Evolutionary conservation across 2,888 invertebrate genomes (phyloP).

Genomic region (Pachliopta kotzebuea): DNA sequence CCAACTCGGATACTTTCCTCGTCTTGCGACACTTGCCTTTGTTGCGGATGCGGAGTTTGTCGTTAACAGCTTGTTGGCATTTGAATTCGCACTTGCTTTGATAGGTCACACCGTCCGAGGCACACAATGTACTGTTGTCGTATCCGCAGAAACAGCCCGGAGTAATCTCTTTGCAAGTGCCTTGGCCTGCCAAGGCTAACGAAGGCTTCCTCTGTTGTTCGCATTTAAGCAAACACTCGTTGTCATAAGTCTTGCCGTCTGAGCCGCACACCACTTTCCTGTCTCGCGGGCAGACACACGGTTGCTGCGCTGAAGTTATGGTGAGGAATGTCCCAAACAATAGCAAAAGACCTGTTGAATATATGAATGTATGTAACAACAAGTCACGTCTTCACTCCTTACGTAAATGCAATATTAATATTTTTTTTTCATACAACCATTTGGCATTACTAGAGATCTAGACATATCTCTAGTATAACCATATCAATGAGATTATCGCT

Average conservation of each 20-base stretch:
- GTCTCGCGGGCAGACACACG: conserved; percentile 49
- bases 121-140: too few species aligned
- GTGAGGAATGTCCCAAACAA: conserved; percentile 39
- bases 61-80: too few species aligned
- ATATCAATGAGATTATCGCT: too few species aligned
- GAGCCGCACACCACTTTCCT: conserved; percentile 84
- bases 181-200: conserved; percentile 29
- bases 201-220: conserved; percentile 35
- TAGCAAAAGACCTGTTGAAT: conserved; percentile 40
- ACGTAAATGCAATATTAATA: too few species aligned
- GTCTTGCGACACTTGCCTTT: conserved; percentile 31
- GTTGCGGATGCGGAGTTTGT: conserved; percentile 28
- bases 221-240: conserved; percentile 82
- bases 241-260: conserved; percentile 85
- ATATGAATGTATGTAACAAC: not conserved
- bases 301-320: conserved; percentile 38
- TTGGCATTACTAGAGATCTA: too few species aligned
- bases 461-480: too few species aligned
- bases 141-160: conserved; percentile 3
- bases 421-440: too few species aligned
- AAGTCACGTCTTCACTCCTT: too few species aligned
- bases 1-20: too few species aligned
- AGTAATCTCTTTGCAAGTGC: conserved; percentile 35
- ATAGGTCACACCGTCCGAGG: too few species aligned
- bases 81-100: too few species aligned